Base-by-base conservation (phyloP, 2,888 invertebrate species). In the Hybos culiciformis region DNA sequence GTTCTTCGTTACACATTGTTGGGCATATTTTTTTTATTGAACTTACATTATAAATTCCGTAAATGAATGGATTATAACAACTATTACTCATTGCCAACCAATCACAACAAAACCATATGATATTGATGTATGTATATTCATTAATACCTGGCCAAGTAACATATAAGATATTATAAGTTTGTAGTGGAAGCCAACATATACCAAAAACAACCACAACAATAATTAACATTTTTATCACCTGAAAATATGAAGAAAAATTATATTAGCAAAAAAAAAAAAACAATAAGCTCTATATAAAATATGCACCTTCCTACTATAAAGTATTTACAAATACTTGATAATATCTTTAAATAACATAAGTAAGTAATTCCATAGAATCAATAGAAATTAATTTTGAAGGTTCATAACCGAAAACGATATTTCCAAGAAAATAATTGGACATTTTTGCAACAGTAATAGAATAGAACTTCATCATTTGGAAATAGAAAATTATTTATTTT, bases 11-110 rank as follows among this genome's bases (percentile, higher is more conserved):
- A n/a, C n/a, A n/a, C n/a, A n/a, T n/a, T n/a, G n/a, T n/a, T n/a
- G n/a, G n/a, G n/a, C n/a, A n/a, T n/a, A n/a, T n/a, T n/a, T n/a
- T n/a, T n/a, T n/a, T n/a, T n/a, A n/a, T n/a, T 12, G 15, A 53
- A 74, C 78, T 83, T 68, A 88, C 88, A 60, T 88, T 88, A 57
- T 86, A 85, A 52, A 88, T 82, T 26, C 86, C 87, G 58, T 90
- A 90, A 54, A 90, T 87, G 59, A 90, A 87, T 0, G 88, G 88
- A 63, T 90, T 90, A 62, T 83, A 84, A 63, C 88, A 88, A 44
- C 86, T 86, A 59, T 88, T 90, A 56, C 84, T 84, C 86, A 87
- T 87, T 2, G 83, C 83, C 59, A 88, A 67, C 85, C 85, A 86
- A 63, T 90, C 87, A 56, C 78, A 83, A 61, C 80, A 82, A 66